Percentiles rank a stretch among this genome's conserved stretches.
Conservation (phyloP, 2,797 vertebrate genomes). For the Takifugu rubripes region DNA sequence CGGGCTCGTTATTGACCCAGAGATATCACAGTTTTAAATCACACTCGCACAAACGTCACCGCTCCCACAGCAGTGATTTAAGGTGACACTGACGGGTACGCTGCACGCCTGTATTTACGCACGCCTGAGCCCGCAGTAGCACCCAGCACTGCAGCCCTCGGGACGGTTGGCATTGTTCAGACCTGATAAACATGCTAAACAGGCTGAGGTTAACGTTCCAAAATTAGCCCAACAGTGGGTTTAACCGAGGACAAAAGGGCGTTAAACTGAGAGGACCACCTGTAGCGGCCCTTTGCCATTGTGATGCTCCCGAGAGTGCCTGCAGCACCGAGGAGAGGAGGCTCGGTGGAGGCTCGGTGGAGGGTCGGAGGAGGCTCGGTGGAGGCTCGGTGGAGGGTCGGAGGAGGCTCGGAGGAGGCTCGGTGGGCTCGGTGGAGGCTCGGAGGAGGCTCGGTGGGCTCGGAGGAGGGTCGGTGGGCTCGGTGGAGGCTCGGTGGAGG, state of each 20-base stretch:
- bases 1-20: background rate
- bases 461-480: too few species aligned
- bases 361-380: too few species aligned
- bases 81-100: slow-evolving; percentile 9
- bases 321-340: background rate
- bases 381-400: too few species aligned
- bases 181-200: background rate
- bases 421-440: background rate
- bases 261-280: slow-evolving; percentile 29
- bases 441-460: background rate
- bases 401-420: too few species aligned
- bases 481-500: too few species aligned
- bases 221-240: slow-evolving; percentile 20
- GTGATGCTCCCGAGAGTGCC: slow-evolving; percentile 1
- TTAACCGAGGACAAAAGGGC: slow-evolving; percentile 75
- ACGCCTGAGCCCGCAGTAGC: background rate
- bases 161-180: background rate
- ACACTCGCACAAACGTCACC: too few species aligned
- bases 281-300: slow-evolving; percentile 13
- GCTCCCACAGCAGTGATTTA: background rate
- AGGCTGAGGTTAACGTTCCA: background rate
- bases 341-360: too few species aligned
- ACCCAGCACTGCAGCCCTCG: background rate
- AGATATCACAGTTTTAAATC: background rate
- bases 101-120: slow-evolving; percentile 24